Evolutionary conservation across 2,888 invertebrate genomes (phyloP).

Genomic region (Frankliniella fusca): DNA sequence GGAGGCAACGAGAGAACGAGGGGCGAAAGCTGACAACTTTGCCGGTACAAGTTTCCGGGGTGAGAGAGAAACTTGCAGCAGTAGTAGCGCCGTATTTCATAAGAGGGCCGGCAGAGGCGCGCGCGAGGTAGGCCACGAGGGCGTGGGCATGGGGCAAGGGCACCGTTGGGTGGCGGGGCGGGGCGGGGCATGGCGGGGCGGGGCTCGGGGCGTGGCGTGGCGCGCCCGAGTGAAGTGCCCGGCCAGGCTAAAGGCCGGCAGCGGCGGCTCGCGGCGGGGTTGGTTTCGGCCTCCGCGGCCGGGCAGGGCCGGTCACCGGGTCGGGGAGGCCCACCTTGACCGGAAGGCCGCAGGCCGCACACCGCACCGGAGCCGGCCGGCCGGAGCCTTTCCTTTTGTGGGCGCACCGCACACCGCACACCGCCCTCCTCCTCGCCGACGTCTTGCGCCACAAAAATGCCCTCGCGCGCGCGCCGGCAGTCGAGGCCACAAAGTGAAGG

Average conservation of each 20-base stretch:
- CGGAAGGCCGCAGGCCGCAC: neutral
- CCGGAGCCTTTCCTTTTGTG: neutral
- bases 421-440: neutral
- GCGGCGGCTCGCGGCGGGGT: neutral
- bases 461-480: neutral
- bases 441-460: neutral
- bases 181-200: neutral
- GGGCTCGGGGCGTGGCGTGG: neutral
- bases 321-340: neutral
- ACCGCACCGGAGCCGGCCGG: neutral
- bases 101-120: constrained; percentile 1
- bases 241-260: neutral
- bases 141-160: neutral
- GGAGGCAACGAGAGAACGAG: neutral
- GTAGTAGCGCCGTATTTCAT: constrained; percentile 22
- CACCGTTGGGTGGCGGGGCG: neutral
- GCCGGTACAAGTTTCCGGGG: constrained; percentile 21
- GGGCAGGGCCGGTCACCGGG: neutral
- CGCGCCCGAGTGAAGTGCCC: neutral
- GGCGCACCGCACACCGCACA: too few relatives aligned
- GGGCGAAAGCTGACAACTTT: constrained; percentile 22
- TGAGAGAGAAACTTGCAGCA: neutral
- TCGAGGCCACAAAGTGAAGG: constrained; percentile 1
- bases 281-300: neutral
- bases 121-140: neutral